Percentiles rank a stretch among this genome's conserved stretches.
Conservation (phyloP, 2,113 vertebrate species). For the Istiophorus platypterus region DNA sequence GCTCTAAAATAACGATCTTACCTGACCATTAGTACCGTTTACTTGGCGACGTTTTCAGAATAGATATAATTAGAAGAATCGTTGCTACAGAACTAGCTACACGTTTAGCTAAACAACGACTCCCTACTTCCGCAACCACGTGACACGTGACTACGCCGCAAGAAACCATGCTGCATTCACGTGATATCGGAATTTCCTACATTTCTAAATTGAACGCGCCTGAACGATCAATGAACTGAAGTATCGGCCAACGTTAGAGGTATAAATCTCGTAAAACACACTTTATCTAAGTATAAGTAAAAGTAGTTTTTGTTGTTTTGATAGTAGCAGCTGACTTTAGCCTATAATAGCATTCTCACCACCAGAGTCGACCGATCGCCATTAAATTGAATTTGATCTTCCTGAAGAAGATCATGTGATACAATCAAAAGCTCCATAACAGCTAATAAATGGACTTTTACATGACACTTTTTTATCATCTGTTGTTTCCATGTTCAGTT, state of each 20-base stretch:
- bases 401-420: no score
- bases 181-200: neutral
- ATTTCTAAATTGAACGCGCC: neutral
- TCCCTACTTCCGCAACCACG: constrained; percentile 59
- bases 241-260: neutral
- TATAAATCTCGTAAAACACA: neutral
- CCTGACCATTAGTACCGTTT: constrained; percentile 77
- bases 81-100: neutral
- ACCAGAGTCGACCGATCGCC: no score
- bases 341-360: no score
- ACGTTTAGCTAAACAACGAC: constrained; percentile 53
- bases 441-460: no score
- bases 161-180: constrained; percentile 3
- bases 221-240: neutral
- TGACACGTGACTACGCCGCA: constrained; percentile 59
- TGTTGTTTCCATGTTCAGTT: no score
- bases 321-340: no score
- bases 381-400: no score
- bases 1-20: constrained; percentile 27
- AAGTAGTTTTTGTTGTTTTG: no score
- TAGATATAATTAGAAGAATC: neutral
- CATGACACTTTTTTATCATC: no score
- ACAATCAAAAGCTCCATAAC: no score
- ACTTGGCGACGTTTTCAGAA: neutral
- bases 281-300: no score